phyloP scores from a whole-genome alignment of 2,113 vertebrate genomes.

The Hyperoodon ampullatus region DNA sequence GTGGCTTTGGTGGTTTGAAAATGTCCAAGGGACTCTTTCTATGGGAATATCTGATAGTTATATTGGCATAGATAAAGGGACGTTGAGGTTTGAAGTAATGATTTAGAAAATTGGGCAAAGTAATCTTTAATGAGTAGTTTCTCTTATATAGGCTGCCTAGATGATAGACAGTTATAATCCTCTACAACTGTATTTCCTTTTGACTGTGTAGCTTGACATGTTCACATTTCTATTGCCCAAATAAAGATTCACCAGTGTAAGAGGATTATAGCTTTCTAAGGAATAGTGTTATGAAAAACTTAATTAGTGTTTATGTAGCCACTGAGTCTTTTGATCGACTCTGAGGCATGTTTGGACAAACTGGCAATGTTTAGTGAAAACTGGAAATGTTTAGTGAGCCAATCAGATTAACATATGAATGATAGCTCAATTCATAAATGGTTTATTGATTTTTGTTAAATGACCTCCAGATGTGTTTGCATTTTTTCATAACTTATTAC shows the following conservation, averaged over 20 bases:
- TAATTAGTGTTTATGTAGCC: slow-evolving; percentile 15
- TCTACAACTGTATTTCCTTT: neutral
- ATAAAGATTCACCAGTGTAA: neutral
- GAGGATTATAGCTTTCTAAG: neutral
- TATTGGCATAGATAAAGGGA: slow-evolving; percentile 19
- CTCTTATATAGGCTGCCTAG: neutral
- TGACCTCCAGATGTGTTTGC: slow-evolving; percentile 83
- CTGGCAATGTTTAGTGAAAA: slow-evolving; percentile 69
- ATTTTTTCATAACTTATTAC: slow-evolving; percentile 75
- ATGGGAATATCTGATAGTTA: slow-evolving; percentile 29
- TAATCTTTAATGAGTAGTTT: slow-evolving; percentile 15
- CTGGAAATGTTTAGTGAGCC: slow-evolving; percentile 75
- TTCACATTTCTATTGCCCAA: neutral
- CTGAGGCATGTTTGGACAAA: slow-evolving; percentile 53
- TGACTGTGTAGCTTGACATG: neutral
- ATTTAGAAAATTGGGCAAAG: slow-evolving; percentile 18
- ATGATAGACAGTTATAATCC: neutral
- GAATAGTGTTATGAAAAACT: slow-evolving; percentile 28
- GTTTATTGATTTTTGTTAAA: slow-evolving; percentile 78
- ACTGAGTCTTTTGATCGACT: slow-evolving; percentile 67
- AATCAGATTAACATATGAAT: slow-evolving; percentile 77
- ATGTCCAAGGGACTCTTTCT: slow-evolving; percentile 22
- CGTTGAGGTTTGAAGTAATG: neutral
- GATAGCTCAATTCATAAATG: slow-evolving; percentile 75
- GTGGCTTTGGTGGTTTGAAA: slow-evolving; percentile 44